Conservation (phyloP, 1,140 invertebrate species). For the Metopolophium dirhodum region DNA sequence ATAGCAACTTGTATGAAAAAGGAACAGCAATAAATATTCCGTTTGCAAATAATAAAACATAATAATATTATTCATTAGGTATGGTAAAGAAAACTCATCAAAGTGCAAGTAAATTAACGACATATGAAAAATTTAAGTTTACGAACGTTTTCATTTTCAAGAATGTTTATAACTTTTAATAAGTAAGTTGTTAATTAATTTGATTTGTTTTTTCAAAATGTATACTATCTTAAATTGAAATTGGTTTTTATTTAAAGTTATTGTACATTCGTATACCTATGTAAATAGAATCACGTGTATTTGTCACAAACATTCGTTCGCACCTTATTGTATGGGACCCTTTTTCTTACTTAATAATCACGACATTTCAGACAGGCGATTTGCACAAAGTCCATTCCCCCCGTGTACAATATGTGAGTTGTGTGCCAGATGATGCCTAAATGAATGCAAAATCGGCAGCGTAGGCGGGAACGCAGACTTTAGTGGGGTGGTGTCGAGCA, state of each 20-base stretch:
- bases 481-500: neutral
- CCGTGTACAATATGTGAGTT: neutral
- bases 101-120: neutral
- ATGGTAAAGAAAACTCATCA: neutral
- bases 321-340: neutral
- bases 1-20: neutral
- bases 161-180: neutral
- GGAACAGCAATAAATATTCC: neutral
- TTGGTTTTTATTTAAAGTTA: neutral
- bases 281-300: neutral
- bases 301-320: neutral
- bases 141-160: neutral
- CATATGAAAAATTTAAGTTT: neutral
- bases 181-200: neutral
- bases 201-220: neutral
- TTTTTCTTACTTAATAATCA: neutral
- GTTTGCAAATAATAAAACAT: neutral
- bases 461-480: neutral
- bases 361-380: neutral
- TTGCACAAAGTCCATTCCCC: neutral
- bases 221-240: neutral
- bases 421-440: conserved; percentile 7
- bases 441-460: conserved; percentile 39
- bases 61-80: neutral
- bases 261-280: neutral